These are phyloP conservation scores for Cryptus armator DNA, from an alignment of 2,888 invertebrate species.

Conservation along the genomic window DNA sequence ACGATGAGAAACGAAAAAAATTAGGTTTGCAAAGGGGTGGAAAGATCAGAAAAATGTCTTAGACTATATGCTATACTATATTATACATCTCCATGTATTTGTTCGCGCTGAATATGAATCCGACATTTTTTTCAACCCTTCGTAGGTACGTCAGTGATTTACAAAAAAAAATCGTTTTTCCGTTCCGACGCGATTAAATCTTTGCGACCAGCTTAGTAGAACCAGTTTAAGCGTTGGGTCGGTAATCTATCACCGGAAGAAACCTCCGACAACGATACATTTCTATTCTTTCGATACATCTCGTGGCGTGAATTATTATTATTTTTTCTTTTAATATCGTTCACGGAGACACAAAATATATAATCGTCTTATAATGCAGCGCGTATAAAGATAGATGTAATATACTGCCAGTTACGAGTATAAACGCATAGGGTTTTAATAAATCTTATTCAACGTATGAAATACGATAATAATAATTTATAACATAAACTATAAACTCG, in stretches of 20 bases:
- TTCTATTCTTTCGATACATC: slow-evolving; percentile 10
- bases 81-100: no score
- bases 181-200: no score
- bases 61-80: no score
- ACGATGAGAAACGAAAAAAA: no score
- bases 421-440: slow-evolving; percentile 82
- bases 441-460: slow-evolving; percentile 80
- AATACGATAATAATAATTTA: slow-evolving; percentile 85
- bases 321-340: neutral
- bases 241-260: neutral
- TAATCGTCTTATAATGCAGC: slow-evolving; percentile 31
- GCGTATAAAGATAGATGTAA: slow-evolving; percentile 61
- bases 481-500: slow-evolving; percentile 82
- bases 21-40: no score
- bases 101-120: no score
- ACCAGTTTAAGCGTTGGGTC: no score
- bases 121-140: no score
- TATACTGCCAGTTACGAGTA: slow-evolving; percentile 78
- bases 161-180: no score
- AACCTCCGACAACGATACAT: neutral
- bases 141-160: no score
- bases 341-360: slow-evolving; percentile 8
- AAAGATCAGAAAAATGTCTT: no score
- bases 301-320: neutral
- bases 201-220: no score